phyloP scores from a whole-genome alignment of 2,888 invertebrate genomes.

The Xylophagus ater region DNA sequence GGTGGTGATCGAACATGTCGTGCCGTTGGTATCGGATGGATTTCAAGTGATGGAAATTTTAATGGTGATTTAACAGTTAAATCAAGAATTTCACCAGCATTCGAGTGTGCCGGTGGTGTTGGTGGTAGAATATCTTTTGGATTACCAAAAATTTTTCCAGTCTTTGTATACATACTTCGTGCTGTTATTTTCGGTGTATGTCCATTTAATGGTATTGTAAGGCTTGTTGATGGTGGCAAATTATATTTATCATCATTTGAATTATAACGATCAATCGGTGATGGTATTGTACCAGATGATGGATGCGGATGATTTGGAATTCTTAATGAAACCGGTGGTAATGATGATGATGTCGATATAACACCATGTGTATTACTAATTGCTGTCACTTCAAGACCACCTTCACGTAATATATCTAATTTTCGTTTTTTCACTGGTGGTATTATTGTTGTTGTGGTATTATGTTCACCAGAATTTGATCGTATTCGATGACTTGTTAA shows the following conservation, averaged over 20 bases:
- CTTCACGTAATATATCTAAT: conserved; percentile 61
- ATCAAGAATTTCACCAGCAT: conserved; percentile 12
- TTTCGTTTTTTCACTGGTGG: conserved; percentile 53
- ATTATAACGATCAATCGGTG: conserved; percentile 2
- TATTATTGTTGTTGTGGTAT: conserved; percentile 1
- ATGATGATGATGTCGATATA: conserved; percentile 7
- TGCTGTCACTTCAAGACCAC: conserved; percentile 65
- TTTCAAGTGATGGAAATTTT: conserved; percentile 13
- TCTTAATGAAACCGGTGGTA: conserved; percentile 8
- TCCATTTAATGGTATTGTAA: conserved; percentile 9
- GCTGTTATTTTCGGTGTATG: conserved; percentile 13
- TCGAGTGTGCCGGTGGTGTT: conserved; percentile 2
- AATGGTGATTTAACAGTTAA: conserved; percentile 14
- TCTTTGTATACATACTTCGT: conserved; percentile 18
- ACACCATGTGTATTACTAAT: conserved; percentile 30
- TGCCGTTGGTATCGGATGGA: conserved; percentile 14
- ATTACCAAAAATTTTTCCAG: conserved; percentile 19
- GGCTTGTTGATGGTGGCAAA: conserved; percentile 13
- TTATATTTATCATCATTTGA: conserved; percentile 11
- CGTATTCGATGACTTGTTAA: conserved; percentile 2
- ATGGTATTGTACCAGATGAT: too few relatives aligned
- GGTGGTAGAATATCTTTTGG: conserved; percentile 18
- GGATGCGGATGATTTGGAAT: too few relatives aligned
- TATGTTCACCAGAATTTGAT: background rate
- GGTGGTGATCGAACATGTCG: conserved; percentile 15